Base-by-base conservation (phyloP, 1,140 invertebrate genomes). In the Chrysomallon squamiferum region DNA sequence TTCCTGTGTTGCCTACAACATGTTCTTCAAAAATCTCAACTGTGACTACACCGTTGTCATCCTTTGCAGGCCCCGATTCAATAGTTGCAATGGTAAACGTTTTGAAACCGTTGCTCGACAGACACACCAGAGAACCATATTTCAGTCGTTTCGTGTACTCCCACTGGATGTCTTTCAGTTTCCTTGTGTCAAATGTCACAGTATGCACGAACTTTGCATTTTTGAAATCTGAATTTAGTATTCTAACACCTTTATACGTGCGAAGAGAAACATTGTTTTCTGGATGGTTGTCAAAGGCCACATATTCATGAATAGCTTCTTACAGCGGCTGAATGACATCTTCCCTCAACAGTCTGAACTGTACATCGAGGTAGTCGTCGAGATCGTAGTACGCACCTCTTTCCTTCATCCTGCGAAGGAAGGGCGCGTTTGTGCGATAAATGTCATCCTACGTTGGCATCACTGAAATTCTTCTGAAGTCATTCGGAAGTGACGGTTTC, bases 301-400 rank as follows among this genome's bases (percentile, higher is more conserved):
- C 52, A 33, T 79, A 79, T 27, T 78, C 72, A 20, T 29, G 38
- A n/a, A 87, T 79, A 18, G 85, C 86, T 7, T 80, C 62, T 59
- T 85, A 59, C 11, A 87, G 57, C 18, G 86, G 84, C 15, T 70
- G 66, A 58, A 86, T 61, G 61, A 85, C 86, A 72, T 95, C 93
- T 85, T 94, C 92, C 9, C 91, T 80, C 30, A 94, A 79, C 2
- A 94, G 82, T 18, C 91, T 83, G 75, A 92, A 93, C 71, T 95
- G 93, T 0, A 91, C 87, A 74, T 93, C 91, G 11, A 95, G 80
- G 77, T 95, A 95, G 71, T 93, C 88, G 27, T 91, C 86, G 0
- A 89, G 85, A 77, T 88, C 60, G n/a, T 35, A 33, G 59, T 62
- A 70, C 4, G 45, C 33, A 27, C 68, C 68, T 33, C 57, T 59